These are phyloP conservation scores for Trichacis sp. DNA, from an alignment of 2,888 invertebrate species.

Conservation along the genomic window DNA sequence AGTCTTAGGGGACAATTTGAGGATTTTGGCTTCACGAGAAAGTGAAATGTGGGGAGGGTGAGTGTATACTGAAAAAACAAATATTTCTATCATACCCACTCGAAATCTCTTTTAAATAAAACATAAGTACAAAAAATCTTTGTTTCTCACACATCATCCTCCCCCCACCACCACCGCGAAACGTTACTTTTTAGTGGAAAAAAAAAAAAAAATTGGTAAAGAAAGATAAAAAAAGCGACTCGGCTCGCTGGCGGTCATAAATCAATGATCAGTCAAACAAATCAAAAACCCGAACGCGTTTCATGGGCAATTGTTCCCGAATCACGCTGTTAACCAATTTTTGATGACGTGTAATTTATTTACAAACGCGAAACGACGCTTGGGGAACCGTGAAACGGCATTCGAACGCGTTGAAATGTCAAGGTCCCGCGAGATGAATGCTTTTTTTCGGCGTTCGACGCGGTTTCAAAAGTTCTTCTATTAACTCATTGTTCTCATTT, in stretches of 20 bases:
- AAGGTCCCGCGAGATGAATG: conserved; percentile 33
- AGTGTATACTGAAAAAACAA: too few species aligned
- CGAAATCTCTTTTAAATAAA: too few species aligned
- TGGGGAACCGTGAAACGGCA: conserved; percentile 28
- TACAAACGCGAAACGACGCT: conserved; percentile 34
- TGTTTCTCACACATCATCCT: too few species aligned
- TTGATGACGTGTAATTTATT: conserved; percentile 36
- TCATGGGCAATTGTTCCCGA: conserved; percentile 40
- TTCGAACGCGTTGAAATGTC: conserved; percentile 39
- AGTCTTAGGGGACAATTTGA: too few species aligned
- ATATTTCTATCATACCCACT: too few species aligned
- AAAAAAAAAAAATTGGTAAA: conserved; percentile 3
- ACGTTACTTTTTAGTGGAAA: conserved; percentile 16
- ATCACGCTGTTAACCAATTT: conserved; percentile 31
- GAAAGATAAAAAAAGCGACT: conserved; percentile 11
- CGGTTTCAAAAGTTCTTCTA: conserved; percentile 20
- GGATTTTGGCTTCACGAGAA: too few species aligned
- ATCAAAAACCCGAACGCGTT: conserved; percentile 29
- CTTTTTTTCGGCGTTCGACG: conserved; percentile 25
- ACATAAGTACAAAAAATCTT: too few species aligned
- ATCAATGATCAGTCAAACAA: conserved; percentile 32
- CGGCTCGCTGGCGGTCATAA: conserved; percentile 35
- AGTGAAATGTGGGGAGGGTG: too few species aligned
- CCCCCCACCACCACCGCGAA: too few species aligned
- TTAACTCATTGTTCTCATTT: background rate